These are phyloP conservation scores for Trachelus iudaicus DNA, from an alignment of 2,888 invertebrate genomes.

Conservation along the genomic window DNA sequence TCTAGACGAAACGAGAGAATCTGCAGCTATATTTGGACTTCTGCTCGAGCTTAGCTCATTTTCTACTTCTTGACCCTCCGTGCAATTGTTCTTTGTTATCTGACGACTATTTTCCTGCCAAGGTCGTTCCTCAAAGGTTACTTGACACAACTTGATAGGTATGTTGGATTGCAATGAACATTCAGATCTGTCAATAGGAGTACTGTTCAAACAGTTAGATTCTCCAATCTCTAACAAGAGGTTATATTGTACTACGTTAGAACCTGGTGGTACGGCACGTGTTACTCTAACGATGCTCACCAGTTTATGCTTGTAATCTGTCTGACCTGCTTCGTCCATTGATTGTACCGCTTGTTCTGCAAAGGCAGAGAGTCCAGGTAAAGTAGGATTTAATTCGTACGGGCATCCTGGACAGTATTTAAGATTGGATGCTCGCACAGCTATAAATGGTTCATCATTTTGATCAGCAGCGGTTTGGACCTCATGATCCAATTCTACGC, in stretches of 20 bases:
- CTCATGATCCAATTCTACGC: slow-evolving; percentile 50
- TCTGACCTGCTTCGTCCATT: slow-evolving; percentile 50
- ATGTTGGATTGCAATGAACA: slow-evolving; percentile 46
- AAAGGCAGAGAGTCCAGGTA: slow-evolving; percentile 53
- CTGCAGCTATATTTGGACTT: slow-evolving; percentile 19
- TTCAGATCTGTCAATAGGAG: slow-evolving; percentile 42
- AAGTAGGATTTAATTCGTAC: slow-evolving; percentile 55
- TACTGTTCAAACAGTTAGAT: slow-evolving; percentile 51
- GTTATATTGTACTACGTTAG: slow-evolving; percentile 53
- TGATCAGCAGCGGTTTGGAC: slow-evolving; percentile 48
- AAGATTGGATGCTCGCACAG: slow-evolving; percentile 45
- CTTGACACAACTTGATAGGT: slow-evolving; percentile 47
- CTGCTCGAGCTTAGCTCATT: slow-evolving; percentile 38
- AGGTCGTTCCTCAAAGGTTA: slow-evolving; percentile 55
- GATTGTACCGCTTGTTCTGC: slow-evolving; percentile 45
- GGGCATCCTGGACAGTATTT: slow-evolving; percentile 61
- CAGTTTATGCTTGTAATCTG: slow-evolving; percentile 56
- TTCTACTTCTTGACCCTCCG: slow-evolving; percentile 38
- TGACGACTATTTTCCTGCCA: slow-evolving; percentile 47
- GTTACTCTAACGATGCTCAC: slow-evolving; percentile 50
- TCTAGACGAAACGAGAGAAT: not conserved
- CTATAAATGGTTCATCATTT: slow-evolving; percentile 56
- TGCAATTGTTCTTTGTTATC: slow-evolving; percentile 58
- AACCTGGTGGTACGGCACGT: slow-evolving; percentile 51
- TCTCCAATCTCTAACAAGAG: slow-evolving; percentile 54